Base-by-base conservation (phyloP, 2,797 vertebrate genomes). In the Chlorospingus flavigularis region DNA sequence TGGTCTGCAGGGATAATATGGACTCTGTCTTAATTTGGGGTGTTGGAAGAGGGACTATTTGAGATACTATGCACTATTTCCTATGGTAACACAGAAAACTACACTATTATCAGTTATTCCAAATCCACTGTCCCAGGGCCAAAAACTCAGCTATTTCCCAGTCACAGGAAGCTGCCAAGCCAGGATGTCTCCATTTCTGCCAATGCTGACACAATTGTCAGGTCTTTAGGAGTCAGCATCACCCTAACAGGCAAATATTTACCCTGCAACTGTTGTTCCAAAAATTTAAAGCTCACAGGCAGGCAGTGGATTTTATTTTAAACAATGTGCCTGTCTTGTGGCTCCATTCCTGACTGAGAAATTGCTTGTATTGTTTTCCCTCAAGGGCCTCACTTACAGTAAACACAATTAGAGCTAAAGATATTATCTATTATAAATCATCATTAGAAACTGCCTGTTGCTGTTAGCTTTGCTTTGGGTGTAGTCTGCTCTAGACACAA, bases 341-440 rank as follows among this genome's bases (percentile, higher is more conserved):
- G 42, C 50, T 95, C 81, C 40, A 13, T 61, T 80, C 90, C 68
- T 65, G 70, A 83, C 58, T 31, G 57, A 89, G 68, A 91, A 95
- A 74, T 28, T 58, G 57, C 78, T 91, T 83, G 12, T 67, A 77
- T 91, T 86, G 65, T 74, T 86, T 92, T 95, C 88, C 86, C 93
- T 93, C 42, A 63, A 85, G 92, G 75, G 65, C 42, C 75, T 75
- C 86, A 85, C 81, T 95, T 90, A 90, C 70, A 11, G 75, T 80
- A 96, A 96, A 87, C 75, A 91, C 81, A 68, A 93, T 96, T 93
- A 96, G 88, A 61, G 42, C 74, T 87, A 94, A 95, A 74, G 45
- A 63, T 75, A 92, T 96, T 96, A 91, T 79, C 81, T 74, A 5
- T 42, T 33, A 20, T 67, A 17, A 20, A 80, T 63, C 57, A 60